Percentiles rank a stretch among this genome's conserved stretches.
phyloP scores from a whole-genome alignment of 2,797 vertebrate species.

The Sylvilagus floridanus region DNA sequence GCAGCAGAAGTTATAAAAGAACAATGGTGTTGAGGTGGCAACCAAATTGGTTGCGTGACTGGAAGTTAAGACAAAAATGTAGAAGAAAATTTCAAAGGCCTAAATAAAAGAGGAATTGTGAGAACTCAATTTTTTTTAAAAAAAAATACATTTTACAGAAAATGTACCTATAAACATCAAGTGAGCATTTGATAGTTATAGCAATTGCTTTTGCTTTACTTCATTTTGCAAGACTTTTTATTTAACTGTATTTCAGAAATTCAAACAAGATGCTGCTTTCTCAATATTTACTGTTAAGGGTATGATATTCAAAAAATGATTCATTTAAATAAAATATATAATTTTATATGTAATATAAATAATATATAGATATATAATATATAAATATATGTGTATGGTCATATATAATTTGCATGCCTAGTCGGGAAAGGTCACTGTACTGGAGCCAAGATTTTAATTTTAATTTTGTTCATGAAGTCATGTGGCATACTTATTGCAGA shows the following conservation, averaged over 20 bases:
- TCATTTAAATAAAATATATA: not conserved
- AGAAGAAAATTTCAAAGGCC: not conserved
- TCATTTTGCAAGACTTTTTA: not conserved
- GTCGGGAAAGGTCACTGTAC: not conserved
- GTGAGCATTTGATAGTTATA: not conserved
- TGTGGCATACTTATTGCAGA: not conserved
- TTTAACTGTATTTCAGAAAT: slow-evolving; percentile 39
- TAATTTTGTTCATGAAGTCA: not conserved
- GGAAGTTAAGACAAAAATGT: not conserved
- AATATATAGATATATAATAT: no score
- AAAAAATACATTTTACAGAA: not conserved
- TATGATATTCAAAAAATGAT: slow-evolving; percentile 31
- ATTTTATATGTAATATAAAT: no score
- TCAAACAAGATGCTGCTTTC: not conserved
- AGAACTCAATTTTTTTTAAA: not conserved
- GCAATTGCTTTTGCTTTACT: not conserved
- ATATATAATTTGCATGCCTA: not conserved
- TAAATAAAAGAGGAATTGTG: not conserved
- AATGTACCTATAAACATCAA: not conserved
- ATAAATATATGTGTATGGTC: no score
- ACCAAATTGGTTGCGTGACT: not conserved
- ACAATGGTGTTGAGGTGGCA: not conserved
- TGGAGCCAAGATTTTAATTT: slow-evolving; percentile 1
- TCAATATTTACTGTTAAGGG: not conserved
- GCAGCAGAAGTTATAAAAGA: not conserved